Base-by-base conservation (phyloP, 2,797 vertebrate genomes). In the Lerista edwardsae region DNA sequence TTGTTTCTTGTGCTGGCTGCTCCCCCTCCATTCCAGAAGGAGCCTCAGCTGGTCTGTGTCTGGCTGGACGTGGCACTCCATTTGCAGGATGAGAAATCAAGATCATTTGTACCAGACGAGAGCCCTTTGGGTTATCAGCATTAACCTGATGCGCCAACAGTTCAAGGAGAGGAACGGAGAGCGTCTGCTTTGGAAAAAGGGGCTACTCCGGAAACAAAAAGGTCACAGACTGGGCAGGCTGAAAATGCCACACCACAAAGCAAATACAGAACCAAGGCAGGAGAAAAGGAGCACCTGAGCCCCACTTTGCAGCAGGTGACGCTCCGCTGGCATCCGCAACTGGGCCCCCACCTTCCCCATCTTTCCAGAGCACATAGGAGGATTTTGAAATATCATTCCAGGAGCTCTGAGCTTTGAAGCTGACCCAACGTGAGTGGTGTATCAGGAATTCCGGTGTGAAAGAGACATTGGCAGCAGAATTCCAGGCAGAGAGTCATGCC, bases 241-340 rank as follows among this genome's bases (percentile, higher is more conserved):
- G 88, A 91, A 93, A 94, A 93, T 92, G 91, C 91, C 91, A 93
- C 86, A 89, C 90, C 91, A 86, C 89, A 94, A 91, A 92, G 11
- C 19, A 34, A 67, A 68, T 44, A 31, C 25, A 67, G 74, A 23
- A 92, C 86, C 83, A 93, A 92, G 93, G 83, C 91, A 86, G 89
- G 90, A 75, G 84, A 91, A 91, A 87, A 90, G 74, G 90, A 90
- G 89, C 91, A 93, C 92, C 94, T 93, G 93, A 91, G 91, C 80
- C 51, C 93, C 86, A 89, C 90, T 90, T 84, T 0, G 0, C 86
- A 92, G 90, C 78, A 91, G 87, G 89, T n/a, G 91, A 92, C 93
- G 86, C 87, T 84, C 88, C 83, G 87, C 91, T 92, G 94, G 91
- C 91, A 90, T 88, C 78, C 89, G 86, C 93, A 94, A 91, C 93